Evolutionary conservation across 2,888 invertebrate species (phyloP), one percentile per base, ranked within the genome.

Genomic region (Calameuta filiformis): DNA sequence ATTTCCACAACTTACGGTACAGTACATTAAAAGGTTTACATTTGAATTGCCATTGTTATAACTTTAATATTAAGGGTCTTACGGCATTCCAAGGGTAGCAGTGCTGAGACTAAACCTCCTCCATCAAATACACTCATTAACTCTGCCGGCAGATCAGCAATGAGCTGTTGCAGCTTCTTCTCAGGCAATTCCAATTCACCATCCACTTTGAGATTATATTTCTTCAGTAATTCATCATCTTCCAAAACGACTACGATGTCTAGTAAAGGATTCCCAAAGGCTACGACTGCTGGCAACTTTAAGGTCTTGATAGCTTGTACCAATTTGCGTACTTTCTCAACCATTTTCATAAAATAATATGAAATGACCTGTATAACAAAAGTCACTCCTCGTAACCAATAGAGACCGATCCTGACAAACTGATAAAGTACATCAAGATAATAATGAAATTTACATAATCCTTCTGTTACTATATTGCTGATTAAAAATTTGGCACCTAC

Each of bases 181-280:
- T 83, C 83, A 3, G 86, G 80, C 34, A 92, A 81, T 83, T 92
- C 91, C n/a, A 81, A 83, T 81, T 89, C 87, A 15, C 88, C 90
- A 75, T 92, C 90, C 6, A 85, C 78, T 33, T 85, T 85, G 9
- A 92, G 87, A 77, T 84, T 83, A 79, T 89, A 89, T 75, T 90
- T 89, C 12, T 87, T 82, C n/a, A 89, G 82, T 76, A 90, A 77
- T 23, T 83, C 85, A 12, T 86, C 85, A 79, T 89, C 87, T 4
- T 85, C 81, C 30, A 88, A 76, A 30, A 81, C 83, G 4, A 90
- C 85, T 31, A 85, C 82, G 35, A 90, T 86, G 81, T 92, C 92
- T 75, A 92, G 76, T 34, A 92, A 80, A 31, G 92, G 91, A 86
- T 92, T 91, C 23, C 92, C 92, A 76, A 92, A 91, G 73, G 89